A percentile compares a stretch with the other conserved stretches of the same genome.
Conservation (phyloP, 2,113 vertebrate species). For the Blennius ocellaris region DNA sequence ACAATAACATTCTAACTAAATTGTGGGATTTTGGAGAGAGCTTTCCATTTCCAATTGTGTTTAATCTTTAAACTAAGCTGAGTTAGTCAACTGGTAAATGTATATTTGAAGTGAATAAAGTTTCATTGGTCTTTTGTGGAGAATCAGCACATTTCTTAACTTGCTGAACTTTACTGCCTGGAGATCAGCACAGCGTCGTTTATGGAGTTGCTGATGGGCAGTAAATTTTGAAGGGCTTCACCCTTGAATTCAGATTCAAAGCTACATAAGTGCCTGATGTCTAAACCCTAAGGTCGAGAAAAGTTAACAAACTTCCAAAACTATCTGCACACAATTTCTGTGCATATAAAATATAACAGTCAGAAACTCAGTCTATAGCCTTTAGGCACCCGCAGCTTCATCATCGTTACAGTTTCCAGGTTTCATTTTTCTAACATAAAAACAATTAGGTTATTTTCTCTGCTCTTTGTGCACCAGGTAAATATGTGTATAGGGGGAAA, state of each 20-base stretch:
- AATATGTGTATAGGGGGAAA: background rate
- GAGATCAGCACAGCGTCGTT: too few species aligned
- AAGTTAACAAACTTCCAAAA: background rate
- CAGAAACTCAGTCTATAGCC: background rate
- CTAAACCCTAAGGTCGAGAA: background rate
- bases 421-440: background rate
- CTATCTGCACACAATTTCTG: too few species aligned
- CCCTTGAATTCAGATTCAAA: background rate
- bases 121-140: too few species aligned
- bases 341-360: background rate
- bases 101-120: too few species aligned
- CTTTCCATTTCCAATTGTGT: too few species aligned
- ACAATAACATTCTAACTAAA: too few species aligned
- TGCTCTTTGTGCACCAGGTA: background rate
- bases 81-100: too few species aligned
- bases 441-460: too few species aligned
- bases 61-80: too few species aligned
- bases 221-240: background rate
- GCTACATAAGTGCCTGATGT: background rate
- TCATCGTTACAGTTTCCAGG: background rate
- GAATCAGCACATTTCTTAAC: background rate
- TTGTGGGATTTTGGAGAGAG: too few species aligned
- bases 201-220: too few species aligned
- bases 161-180: background rate
- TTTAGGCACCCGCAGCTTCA: background rate